Evolutionary conservation across 2,113 vertebrate genomes (phyloP).

Genomic region (Burhinus bistriatus): DNA sequence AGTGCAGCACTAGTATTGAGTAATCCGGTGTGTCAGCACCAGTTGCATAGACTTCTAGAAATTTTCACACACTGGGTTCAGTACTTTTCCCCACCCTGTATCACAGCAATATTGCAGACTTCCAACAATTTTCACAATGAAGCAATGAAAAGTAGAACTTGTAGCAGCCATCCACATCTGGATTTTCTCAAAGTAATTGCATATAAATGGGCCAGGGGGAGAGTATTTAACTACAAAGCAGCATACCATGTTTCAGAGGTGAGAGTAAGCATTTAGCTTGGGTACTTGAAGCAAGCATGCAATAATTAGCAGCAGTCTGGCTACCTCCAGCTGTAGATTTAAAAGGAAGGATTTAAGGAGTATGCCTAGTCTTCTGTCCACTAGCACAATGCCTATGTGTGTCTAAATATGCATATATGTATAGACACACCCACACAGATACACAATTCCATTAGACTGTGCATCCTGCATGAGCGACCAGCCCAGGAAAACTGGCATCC

Average conservation of each 20-base stretch:
- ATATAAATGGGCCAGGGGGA: not conserved
- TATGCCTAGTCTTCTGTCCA: not conserved
- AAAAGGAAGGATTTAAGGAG: not conserved
- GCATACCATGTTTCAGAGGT: not conserved
- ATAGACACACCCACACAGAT: no score
- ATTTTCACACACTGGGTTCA: not conserved
- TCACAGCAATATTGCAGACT: not conserved
- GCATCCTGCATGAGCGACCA: not conserved
- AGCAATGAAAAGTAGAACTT: not conserved
- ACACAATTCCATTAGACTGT: not conserved
- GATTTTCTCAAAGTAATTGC: not conserved
- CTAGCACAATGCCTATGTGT: not conserved
- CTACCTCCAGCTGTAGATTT: not conserved
- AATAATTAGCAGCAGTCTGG: not conserved
- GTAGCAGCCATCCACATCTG: not conserved
- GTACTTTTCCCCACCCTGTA: rapidly evolving
- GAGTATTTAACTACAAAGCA: not conserved
- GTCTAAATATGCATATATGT: not conserved
- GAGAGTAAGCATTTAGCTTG: not conserved
- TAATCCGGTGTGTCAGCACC: not conserved
- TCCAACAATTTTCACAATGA: not conserved
- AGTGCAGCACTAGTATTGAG: not conserved
- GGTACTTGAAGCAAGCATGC: not conserved
- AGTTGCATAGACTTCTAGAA: not conserved
- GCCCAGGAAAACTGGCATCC: not conserved